Evolutionary conservation across 2,113 vertebrate genomes (phyloP), one percentile per base, ranked within the genome.

Genomic region (Garra rufa): DNA sequence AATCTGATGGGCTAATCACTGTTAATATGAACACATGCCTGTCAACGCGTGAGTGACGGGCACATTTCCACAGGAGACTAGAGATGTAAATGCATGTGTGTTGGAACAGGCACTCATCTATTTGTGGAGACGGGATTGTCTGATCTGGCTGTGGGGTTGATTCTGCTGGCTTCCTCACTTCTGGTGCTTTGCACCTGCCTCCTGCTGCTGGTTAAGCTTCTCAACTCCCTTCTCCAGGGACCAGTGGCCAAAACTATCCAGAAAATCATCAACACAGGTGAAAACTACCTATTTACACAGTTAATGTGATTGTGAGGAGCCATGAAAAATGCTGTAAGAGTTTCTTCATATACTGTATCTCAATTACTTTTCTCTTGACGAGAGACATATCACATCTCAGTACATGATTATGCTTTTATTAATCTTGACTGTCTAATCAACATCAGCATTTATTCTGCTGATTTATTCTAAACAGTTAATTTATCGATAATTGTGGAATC

Each of bases 181-280:
- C 3, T 94, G 30, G 85, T 95, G 61, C 92, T 97, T 34, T 96
- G 96, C 61, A 94, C 94, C 69, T 96, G 96, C 88, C 93, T 97
- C 41, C 93, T 96, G 48, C 92, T 96, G 63, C 91, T 96, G 1
- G 95, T 96, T 81, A 97, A 96, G 93, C 90, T 95, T 85, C 95
- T 73, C 41, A 73, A 73, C 41, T 73, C 70, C 41, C 41, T 73
- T n/a, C 41, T 73, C 38, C 70, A 46, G 41, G 70, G 70, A 73
- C 70, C 44, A 73, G 70, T 55, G 19, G 48, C 28, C 28, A 91
- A 78, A 92, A 90, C 78, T 6, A 70, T 69, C 30, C 75, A 38
- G 30, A 76, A 76, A 76, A 57, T 76, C 17, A 57, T 76, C 28
- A 57, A 55, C 48, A 38, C 48, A 76, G 50, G 74, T 76, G 46